Evolutionary conservation across 2,888 invertebrate species (phyloP).

Genomic region (Drosophila eohydei): DNA sequence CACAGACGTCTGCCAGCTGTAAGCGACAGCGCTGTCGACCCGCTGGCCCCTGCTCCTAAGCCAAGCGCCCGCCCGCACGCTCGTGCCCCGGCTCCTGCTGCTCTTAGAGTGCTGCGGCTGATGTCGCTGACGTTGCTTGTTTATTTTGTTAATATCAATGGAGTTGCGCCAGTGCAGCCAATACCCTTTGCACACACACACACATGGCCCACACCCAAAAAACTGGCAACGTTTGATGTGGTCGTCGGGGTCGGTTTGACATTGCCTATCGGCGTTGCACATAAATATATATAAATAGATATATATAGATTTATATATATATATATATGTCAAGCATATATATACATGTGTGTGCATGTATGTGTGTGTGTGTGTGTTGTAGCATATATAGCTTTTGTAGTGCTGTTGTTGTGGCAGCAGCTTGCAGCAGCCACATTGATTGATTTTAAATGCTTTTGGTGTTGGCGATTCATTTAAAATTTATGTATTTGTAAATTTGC

Average conservation of each 20-base stretch:
- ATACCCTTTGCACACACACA: conserved; percentile 15
- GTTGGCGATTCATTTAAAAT: conserved; percentile 76
- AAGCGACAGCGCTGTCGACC: conserved; percentile 3
- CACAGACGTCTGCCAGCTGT: conserved; percentile 8
- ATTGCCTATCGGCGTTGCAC: conserved; percentile 29
- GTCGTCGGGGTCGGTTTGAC: conserved; percentile 38
- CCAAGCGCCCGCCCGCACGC: not conserved
- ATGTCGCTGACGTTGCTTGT: conserved; percentile 40
- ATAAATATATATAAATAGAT: not conserved
- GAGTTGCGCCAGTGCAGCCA: conserved; percentile 14
- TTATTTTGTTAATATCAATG: conserved; percentile 59
- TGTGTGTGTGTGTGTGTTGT: not conserved
- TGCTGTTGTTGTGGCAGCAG: conserved; percentile 18
- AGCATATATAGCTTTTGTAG: conserved; percentile 6
- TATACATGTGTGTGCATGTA: not conserved
- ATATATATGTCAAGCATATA: not conserved
- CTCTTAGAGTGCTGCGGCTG: conserved; percentile 24
- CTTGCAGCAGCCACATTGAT: conserved; percentile 60
- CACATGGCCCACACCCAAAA: not conserved
- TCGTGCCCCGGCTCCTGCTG: not conserved
- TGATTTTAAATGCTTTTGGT: conserved; percentile 79
- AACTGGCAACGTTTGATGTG: conserved; percentile 37
- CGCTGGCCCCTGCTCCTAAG: not conserved
- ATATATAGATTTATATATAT: not conserved
- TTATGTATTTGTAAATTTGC: conserved; percentile 78